Base-by-base conservation (phyloP, 30 jellyfish, hydroid and myxozoan species). In the Nemopilema nomurai region DNA sequence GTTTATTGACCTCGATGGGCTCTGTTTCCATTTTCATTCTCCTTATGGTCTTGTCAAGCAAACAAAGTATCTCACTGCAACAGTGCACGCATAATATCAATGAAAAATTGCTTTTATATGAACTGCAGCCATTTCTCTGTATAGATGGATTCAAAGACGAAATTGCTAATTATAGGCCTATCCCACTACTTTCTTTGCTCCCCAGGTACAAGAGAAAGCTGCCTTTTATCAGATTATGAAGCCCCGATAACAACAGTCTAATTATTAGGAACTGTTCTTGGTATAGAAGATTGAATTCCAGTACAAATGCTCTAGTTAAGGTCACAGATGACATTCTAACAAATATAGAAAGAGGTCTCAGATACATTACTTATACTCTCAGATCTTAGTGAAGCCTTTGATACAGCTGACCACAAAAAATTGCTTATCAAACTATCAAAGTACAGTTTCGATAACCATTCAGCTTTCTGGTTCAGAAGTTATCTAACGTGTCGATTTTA, bases 321-420 rank as follows among this genome's bases (percentile, higher is more conserved):
- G 20, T 71, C 82, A 71, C 87, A 77, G 87, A 77, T 77, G 87
- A 71, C 81, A 71, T 71, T 71, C 81, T 71, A 71, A 71, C 0
- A 71, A 71, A 71, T 52, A 71, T 71, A 52, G 81, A 71, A 71
- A 71, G 81, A 71, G 81, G 81, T 71, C 81, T 71, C 29, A n/a
- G 81, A 25, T 71, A 71, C 81, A 71, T 27, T 66, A 71, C 66
- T 71, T 71, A 71, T 71, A 29, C 81, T 71, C 81, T 25, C 65
- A 71, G 81, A 71, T 66, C 65, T 71, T 71, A 71, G 81, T 29
- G 29, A 27, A 71, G 81, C 81, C 17, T 71, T 29, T 71, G 81
- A 71, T 71, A 71, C 81, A 71, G 81, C 29, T 71, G 81, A 71
- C 81, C 81, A 71, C 81, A 71, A 29, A 18, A 71, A 71, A 71